Evolutionary conservation across 2,113 vertebrate genomes (phyloP).

Genomic region (Trematomus loennbergii): DNA sequence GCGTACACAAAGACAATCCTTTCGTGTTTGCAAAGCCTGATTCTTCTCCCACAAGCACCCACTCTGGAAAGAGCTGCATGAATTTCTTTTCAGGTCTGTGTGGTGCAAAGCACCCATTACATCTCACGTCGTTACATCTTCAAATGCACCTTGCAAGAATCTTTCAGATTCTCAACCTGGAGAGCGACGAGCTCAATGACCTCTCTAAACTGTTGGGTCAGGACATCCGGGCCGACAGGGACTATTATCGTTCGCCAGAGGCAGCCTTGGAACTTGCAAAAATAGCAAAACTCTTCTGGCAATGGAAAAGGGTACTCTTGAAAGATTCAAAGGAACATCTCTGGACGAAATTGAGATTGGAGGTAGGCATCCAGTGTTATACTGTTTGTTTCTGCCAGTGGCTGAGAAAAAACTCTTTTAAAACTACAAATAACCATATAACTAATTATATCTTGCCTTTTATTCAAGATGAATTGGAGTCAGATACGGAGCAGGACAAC

Average conservation of each 20-base stretch:
- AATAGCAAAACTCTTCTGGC: conserved; percentile 68
- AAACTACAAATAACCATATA: background rate
- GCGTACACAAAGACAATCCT: conserved; percentile 43
- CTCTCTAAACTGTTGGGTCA: conserved; percentile 64
- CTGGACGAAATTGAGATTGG: conserved; percentile 71
- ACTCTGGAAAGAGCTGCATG: conserved; percentile 38
- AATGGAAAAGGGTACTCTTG: conserved; percentile 68
- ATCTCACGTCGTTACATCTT: conserved; percentile 37
- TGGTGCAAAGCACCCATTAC: conserved; percentile 53
- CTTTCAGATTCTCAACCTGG: conserved; percentile 72
- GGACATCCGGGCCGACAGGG: conserved; percentile 47
- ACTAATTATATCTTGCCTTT: background rate
- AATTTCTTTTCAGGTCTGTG: conserved; percentile 42
- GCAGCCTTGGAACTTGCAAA: conserved; percentile 69
- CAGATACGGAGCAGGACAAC: conserved; percentile 35
- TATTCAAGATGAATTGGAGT: conserved; percentile 53
- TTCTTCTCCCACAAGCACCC: conserved; percentile 4
- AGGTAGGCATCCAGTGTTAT: conserved; percentile 43
- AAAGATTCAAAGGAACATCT: conserved; percentile 62
- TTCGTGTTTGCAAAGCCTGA: conserved; percentile 68
- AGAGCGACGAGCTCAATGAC: conserved; percentile 64
- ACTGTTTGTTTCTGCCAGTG: background rate
- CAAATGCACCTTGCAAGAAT: conserved; percentile 61
- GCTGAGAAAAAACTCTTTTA: too few relatives aligned
- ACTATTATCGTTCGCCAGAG: conserved; percentile 59